Conservation (phyloP, 2,888 invertebrate species). For the Hirtodrosophila alboralis region DNA sequence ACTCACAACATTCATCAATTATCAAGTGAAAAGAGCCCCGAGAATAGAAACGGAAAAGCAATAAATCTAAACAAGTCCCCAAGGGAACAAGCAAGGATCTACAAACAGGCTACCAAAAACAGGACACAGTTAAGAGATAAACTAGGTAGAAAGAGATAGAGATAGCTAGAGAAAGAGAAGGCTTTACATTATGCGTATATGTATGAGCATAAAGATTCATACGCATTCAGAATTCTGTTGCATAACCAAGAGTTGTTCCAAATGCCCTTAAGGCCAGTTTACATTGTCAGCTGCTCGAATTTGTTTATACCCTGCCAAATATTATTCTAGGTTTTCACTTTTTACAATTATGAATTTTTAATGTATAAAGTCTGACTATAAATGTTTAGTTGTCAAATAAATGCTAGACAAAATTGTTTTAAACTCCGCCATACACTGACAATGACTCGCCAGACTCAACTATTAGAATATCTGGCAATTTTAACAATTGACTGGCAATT, state of each 20-base stretch:
- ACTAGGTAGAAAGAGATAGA: not conserved
- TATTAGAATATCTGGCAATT: no score
- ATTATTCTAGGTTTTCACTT: no score
- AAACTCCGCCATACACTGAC: no score
- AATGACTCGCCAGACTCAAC: no score
- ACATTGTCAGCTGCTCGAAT: no score
- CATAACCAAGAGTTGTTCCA: conserved; percentile 33
- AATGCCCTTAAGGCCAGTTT: no score
- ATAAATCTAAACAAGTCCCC: conserved; percentile 72
- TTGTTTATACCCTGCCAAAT: no score
- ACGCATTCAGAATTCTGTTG: conserved; percentile 27
- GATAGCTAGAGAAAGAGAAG: not conserved
- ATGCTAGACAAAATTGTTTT: no score
- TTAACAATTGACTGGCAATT: no score
- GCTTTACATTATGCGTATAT: conserved; percentile 34
- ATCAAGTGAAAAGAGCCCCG: conserved; percentile 62
- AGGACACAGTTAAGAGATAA: conserved; percentile 3
- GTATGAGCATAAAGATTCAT: conserved; percentile 27
- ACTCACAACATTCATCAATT: conserved; percentile 72
- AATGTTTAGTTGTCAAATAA: no score
- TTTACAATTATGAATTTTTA: no score
- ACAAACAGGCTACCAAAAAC: conserved; percentile 24
- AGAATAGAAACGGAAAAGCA: conserved; percentile 47
- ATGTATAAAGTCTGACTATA: no score
- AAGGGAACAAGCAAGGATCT: conserved; percentile 43